A percentile compares a stretch with the other conserved stretches of the same genome.
Evolutionary conservation across 2,113 vertebrate genomes (phyloP).

Genomic region (Danio rerio): DNA sequence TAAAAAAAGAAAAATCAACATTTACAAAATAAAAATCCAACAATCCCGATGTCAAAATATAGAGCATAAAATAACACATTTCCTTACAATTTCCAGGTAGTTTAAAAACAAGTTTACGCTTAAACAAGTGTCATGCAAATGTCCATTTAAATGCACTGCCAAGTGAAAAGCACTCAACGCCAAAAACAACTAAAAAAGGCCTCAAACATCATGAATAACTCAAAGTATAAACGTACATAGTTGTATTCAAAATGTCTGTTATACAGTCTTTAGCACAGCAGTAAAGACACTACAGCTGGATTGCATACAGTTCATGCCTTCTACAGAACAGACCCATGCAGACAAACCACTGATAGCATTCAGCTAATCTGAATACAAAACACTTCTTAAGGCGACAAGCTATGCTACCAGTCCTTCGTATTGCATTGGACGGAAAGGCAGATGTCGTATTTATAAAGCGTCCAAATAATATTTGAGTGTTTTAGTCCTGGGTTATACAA

Average conservation of each 20-base stretch:
- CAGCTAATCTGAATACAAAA: background rate
- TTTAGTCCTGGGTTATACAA: background rate
- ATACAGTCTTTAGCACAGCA: background rate
- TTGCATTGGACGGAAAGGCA: background rate
- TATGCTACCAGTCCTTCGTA: constrained; percentile 20
- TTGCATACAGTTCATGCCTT: constrained; percentile 26
- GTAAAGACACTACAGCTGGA: background rate
- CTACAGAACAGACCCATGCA: constrained; percentile 10
- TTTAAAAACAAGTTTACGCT: background rate
- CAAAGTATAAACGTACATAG: background rate
- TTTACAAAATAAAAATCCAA: background rate
- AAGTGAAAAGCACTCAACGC: background rate
- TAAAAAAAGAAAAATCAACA: background rate
- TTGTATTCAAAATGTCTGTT: background rate
- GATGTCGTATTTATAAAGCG: background rate
- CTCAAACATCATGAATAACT: constrained; percentile 35
- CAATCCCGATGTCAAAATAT: constrained; percentile 4
- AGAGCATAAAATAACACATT: constrained; percentile 4
- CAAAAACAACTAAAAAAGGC: background rate
- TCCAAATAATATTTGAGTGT: constrained; percentile 4
- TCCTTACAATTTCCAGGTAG: background rate
- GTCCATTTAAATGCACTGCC: constrained; percentile 30
- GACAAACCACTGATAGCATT: constrained; percentile 17
- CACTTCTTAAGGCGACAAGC: constrained; percentile 3
- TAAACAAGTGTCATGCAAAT: constrained; percentile 16